Evolutionary conservation across 1,140 invertebrate genomes (phyloP).

Genomic region (Mercenaria mercenaria): DNA sequence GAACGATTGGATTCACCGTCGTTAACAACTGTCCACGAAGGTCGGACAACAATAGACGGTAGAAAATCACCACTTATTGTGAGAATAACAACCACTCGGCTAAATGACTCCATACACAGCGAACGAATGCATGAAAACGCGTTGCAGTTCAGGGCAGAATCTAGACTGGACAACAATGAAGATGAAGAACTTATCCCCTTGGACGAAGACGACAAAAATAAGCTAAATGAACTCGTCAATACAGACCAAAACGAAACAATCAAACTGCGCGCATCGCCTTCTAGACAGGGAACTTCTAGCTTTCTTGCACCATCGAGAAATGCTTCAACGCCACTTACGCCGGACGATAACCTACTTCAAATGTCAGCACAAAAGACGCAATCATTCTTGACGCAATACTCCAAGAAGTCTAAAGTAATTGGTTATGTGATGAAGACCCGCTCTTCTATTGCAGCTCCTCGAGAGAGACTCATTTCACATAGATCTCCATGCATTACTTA

Average conservation of each 20-base stretch:
- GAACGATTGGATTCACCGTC: neutral
- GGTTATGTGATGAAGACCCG: slow-evolving; percentile 49
- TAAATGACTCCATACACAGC: neutral
- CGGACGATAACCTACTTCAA: neutral
- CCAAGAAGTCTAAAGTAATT: slow-evolving; percentile 50
- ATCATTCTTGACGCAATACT: slow-evolving; percentile 38
- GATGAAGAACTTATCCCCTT: slow-evolving; percentile 30
- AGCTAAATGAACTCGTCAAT: neutral
- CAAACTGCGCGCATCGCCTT: neutral
- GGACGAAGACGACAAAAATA: neutral
- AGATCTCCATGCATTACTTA: slow-evolving; percentile 53
- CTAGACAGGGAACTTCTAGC: neutral
- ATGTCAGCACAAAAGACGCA: slow-evolving; percentile 26
- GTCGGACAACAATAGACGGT: neutral
- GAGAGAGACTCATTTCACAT: slow-evolving; percentile 4
- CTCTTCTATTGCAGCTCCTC: neutral
- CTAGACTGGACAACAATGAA: neutral
- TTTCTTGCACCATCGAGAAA: neutral
- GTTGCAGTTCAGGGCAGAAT: neutral
- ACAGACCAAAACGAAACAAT: neutral
- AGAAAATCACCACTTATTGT: neutral
- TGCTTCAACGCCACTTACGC: neutral
- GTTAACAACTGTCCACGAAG: neutral
- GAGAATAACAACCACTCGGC: neutral
- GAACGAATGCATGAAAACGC: neutral